phyloP scores from a whole-genome alignment of 37 sponge, comb jelly and placozoan species.

The Aplysina aerophoba region DNA sequence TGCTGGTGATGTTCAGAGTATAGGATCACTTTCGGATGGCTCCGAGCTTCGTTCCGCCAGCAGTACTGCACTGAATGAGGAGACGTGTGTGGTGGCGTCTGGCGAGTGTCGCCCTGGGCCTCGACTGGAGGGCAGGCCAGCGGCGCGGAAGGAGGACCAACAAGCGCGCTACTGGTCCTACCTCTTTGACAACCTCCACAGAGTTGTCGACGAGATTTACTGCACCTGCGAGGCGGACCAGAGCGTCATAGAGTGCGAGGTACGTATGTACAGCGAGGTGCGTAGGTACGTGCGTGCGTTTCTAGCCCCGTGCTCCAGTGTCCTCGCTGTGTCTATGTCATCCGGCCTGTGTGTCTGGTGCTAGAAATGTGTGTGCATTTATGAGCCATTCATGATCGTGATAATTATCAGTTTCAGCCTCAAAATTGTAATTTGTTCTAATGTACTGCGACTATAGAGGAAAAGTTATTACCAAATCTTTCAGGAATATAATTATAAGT shows the following conservation, averaged over 20 bases:
- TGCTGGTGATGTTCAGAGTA: no score
- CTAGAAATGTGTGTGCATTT: no score
- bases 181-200: constrained; percentile 88
- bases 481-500: no score
- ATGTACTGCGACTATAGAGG: no score
- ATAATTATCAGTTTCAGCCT: no score
- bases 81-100: constrained; percentile 48
- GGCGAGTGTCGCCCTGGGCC: constrained; percentile 16
- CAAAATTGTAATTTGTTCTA: no score
- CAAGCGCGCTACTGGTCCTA: constrained; percentile 91
- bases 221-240: constrained; percentile 82
- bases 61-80: constrained; percentile 45
- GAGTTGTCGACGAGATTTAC: constrained; percentile 90
- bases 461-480: no score
- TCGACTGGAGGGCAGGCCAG: neutral
- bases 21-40: no score
- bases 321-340: no score
- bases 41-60: neutral
- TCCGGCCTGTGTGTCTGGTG: no score
- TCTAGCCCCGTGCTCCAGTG: neutral
- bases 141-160: constrained; percentile 42
- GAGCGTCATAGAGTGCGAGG: constrained; percentile 79
- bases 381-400: no score
- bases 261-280: no score
- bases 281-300: neutral